Conservation (phyloP, 2,797 vertebrate genomes). For the Sarcophilus harrisii region DNA sequence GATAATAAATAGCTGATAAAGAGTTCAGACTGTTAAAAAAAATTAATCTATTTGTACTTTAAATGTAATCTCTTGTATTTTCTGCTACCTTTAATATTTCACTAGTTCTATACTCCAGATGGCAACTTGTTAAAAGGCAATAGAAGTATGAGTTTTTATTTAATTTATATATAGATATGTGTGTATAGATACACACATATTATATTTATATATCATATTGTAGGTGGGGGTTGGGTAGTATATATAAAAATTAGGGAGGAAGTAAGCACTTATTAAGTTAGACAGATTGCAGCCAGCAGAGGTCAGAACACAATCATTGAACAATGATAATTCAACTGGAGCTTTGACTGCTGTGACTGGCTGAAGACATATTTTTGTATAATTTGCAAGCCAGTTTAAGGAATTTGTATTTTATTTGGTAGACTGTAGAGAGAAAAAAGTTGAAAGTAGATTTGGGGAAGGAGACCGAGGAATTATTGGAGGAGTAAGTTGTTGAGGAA, state of each 20-base stretch:
- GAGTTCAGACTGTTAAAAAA: no score
- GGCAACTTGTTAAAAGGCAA: neutral
- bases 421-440: neutral
- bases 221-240: neutral
- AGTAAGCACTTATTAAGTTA: neutral
- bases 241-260: neutral
- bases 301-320: neutral
- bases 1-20: no score
- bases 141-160: neutral
- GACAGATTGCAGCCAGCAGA: neutral
- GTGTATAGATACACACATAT: no score
- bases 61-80: no score
- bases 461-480: neutral
- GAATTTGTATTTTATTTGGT: neutral
- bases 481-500: neutral
- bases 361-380: neutral
- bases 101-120: neutral
- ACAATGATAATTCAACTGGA: neutral
- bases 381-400: neutral
- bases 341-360: neutral
- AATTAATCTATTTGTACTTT: no score
- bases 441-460: neutral
- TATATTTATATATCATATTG: no score
- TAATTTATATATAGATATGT: neutral
- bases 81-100: neutral